Evolutionary conservation across 2,113 vertebrate species (phyloP), one percentile per base, ranked within the genome.

Genomic region (Seriola quinqueradiata): DNA sequence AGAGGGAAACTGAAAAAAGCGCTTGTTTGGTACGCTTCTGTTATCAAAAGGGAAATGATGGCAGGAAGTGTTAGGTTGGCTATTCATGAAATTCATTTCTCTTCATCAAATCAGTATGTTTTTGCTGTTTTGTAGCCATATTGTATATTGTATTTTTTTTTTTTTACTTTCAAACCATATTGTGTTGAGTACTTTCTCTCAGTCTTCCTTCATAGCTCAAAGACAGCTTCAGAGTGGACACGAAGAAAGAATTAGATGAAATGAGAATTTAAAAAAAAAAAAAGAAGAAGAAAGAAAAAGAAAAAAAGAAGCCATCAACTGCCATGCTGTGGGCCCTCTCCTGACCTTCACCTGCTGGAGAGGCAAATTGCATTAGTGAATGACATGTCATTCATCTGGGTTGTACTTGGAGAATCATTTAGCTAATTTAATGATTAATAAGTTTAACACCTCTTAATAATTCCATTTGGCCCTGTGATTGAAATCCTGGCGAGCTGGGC

Each of bases 391-490:
- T 98, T 98, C 96, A 97, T 98, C 97, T 97, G 95, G 84, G 90
- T 93, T 94, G 96, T 96, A 97, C 96, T 97, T 96, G 95, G 95
- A 97, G 96, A 97, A 98, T 98, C 97, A 97, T 98, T 99, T 97
- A 97, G 96, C 97, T 98, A 98, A 99, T 99, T 98, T 97, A 97
- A 98, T 98, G 97, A 98, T 98, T 98, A 98, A 98, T 98, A 98
- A 96, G 97, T 98, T 98, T 97, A 98, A 97, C 97, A 98, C 97
- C 96, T 97, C 97, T 97, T 98, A 97, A 98, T 98, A 97, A 98
- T 99, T 99, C 97, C 96, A 98, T 98, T 97, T 97, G 96, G 96
- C 86, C 95, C 93, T 55, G 94, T 97, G 97, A 97, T 97, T 97
- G 96, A 98, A 97, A 98, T 97, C 96, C 95, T 95, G 96, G 95